phyloP scores from a whole-genome alignment of 2,113 vertebrate species.

The Hymenochirus boettgeri region DNA sequence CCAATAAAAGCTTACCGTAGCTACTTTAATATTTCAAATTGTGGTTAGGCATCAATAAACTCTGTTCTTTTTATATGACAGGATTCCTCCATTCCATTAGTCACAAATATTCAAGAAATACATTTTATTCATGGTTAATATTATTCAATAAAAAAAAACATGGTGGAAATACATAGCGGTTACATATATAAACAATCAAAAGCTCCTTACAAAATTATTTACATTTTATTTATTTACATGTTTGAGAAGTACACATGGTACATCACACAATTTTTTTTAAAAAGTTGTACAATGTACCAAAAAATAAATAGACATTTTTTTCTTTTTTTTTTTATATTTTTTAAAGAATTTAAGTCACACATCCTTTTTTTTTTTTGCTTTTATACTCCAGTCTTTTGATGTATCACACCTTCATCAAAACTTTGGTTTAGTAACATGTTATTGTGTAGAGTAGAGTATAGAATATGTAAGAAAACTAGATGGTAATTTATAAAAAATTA shows the following conservation, averaged over 20 bases:
- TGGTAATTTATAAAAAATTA: constrained; percentile 63
- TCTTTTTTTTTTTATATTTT: constrained; percentile 63
- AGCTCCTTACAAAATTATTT: constrained; percentile 81
- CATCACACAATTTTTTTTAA: constrained; percentile 62
- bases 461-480: constrained; percentile 56
- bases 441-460: constrained; percentile 26
- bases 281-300: constrained; percentile 48
- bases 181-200: constrained; percentile 71
- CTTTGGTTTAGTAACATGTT: constrained; percentile 46
- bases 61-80: too few species aligned
- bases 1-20: too few species aligned
- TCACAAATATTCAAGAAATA: too few species aligned
- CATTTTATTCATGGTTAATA: background rate
- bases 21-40: too few species aligned
- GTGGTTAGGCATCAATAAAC: too few species aligned
- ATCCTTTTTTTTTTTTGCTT: constrained; percentile 61
- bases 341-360: constrained; percentile 68
- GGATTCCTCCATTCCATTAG: too few species aligned
- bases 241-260: constrained; percentile 66
- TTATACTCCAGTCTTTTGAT: constrained; percentile 57
- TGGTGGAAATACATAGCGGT: constrained; percentile 69
- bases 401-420: constrained; percentile 47
- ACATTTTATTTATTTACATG: constrained; percentile 79
- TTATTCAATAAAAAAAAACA: constrained; percentile 58
- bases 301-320: constrained; percentile 79